Evolutionary conservation across 2,888 invertebrate genomes (phyloP).

Genomic region (Acanthococcus lagerstroemiae): DNA sequence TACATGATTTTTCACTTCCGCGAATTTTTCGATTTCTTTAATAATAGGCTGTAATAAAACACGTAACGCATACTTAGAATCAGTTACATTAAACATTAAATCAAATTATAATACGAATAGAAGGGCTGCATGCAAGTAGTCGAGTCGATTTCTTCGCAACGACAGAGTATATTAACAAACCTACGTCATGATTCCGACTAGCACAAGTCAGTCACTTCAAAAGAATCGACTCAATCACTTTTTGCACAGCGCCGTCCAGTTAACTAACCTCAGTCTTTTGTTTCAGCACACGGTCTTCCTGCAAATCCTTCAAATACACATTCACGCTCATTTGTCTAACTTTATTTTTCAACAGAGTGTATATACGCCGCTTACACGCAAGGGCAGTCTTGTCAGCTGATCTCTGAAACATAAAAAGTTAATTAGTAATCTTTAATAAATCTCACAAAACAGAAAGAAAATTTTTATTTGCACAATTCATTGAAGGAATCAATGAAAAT

Average conservation of each 20-base stretch:
- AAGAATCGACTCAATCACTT: no score
- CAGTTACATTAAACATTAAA: not conserved
- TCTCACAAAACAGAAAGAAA: not conserved
- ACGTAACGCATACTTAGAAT: no score
- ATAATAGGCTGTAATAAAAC: not conserved
- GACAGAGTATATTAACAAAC: no score
- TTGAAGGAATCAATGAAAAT: not conserved
- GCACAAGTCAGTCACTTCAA: no score
- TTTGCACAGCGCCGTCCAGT: no score
- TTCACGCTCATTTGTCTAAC: not conserved
- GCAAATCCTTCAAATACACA: conserved; percentile 7
- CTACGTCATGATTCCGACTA: no score
- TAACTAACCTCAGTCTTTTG: not conserved
- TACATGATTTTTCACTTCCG: not conserved
- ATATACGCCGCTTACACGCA: conserved; percentile 11
- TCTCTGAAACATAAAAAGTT: not conserved
- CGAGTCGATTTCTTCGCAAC: no score
- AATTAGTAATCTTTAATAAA: no score
- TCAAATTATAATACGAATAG: not conserved
- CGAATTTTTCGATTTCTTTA: not conserved
- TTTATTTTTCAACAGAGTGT: not conserved
- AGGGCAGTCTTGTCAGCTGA: conserved; percentile 5
- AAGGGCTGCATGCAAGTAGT: no score
- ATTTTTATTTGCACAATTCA: not conserved
- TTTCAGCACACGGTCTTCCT: not conserved